phyloP scores from a whole-genome alignment of 2,113 vertebrate species.

The Alligator sinensis region DNA sequence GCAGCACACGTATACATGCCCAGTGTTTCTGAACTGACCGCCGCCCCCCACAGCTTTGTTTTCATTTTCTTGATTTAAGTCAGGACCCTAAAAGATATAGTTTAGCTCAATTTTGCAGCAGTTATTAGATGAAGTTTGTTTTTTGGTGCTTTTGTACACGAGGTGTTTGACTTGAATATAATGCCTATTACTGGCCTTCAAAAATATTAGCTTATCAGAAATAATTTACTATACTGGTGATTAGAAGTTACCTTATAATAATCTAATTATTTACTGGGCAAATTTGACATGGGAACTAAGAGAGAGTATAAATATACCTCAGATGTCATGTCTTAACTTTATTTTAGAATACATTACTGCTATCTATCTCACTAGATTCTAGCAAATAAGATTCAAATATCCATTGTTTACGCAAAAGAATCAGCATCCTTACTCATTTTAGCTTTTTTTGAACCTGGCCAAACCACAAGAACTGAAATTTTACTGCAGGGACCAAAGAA shows the following conservation, averaged over 20 bases:
- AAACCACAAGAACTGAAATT: neutral
- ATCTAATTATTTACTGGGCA: neutral
- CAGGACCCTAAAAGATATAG: neutral
- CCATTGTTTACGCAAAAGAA: neutral
- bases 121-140: neutral
- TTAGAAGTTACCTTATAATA: neutral
- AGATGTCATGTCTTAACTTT: neutral
- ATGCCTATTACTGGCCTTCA: neutral
- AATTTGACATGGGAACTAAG: fast-evolving
- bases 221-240: neutral
- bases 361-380: neutral
- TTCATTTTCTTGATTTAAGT: neutral
- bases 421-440: neutral
- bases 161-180: neutral
- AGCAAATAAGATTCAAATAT: neutral
- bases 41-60: too few relatives aligned
- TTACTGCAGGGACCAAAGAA: neutral
- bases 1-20: too few relatives aligned
- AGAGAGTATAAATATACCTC: neutral
- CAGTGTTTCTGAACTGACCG: too few relatives aligned
- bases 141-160: neutral
- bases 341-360: neutral
- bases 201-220: neutral
- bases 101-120: neutral
- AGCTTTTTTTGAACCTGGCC: neutral